Base-by-base conservation (phyloP, 1,140 invertebrate species). In the Acromyrmex charruanus region DNA sequence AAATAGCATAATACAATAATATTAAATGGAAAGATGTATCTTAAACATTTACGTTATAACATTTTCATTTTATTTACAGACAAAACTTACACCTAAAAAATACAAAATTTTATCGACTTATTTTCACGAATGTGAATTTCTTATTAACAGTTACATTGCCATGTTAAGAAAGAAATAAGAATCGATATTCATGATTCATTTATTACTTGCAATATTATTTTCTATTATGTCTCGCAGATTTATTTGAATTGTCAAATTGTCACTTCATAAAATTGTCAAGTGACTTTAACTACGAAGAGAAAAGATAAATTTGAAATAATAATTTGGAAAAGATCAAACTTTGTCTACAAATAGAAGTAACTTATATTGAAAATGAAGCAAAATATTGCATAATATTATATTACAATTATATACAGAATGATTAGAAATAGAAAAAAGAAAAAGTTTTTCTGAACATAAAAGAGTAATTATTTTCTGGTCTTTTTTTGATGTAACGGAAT, bases 281-380 rank as follows among this genome's bases (percentile, higher is more conserved):
- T 28, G n/a, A 31, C 18, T 39, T 39, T 51, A 51, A 21, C 72
- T 28, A 58, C 28, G 28, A 55, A 16, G 31, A 77, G 31, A 5
- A 58, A 59, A 55, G 59, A 21, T 35, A 58, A 35, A 12, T 49
- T 58, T 12, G 53, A 6, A 59, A 59, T 25, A 39, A 31, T 31
- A 31, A 77, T 55, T 77, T 59, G 35, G 9, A 21, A 44, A 77
- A 77, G 39, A 77, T 77, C 31, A 77, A 77, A 59, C 10, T 59
- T 58, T 14, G 35, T 35, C 35, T 75, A n/a, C 5, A 74, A 74
- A 59, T 31, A 72, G 2, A 72, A 28, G 69, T 49, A 72, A 10
- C 18, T 39, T 77, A 44, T 59, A 77, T 59, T 35, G 55, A 25
- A 59, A 10, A 35, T 39, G 10, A 4, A 59, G 9, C 14, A 59